phyloP scores from a whole-genome alignment of 1,140 invertebrate species.

The Leptinotarsa defecta region DNA sequence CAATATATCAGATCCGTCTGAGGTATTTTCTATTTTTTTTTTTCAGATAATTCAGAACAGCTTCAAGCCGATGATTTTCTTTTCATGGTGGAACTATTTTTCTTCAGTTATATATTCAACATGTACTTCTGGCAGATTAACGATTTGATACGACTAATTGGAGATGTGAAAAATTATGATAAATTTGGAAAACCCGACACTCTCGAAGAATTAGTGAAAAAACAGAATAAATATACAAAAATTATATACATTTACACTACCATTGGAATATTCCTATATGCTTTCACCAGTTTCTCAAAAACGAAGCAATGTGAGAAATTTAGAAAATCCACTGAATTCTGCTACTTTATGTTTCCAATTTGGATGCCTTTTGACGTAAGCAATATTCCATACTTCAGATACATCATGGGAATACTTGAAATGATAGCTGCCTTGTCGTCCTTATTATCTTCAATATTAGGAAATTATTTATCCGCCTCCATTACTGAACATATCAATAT shows the following conservation, averaged over 20 bases:
- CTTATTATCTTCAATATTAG: neutral
- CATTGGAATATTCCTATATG: neutral
- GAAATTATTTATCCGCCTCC: neutral
- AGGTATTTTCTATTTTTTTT: too few species aligned
- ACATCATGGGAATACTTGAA: neutral
- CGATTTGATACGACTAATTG: neutral
- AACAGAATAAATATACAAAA: neutral
- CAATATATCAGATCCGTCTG: too few species aligned
- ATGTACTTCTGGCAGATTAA: neutral
- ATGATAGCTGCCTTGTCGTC: neutral
- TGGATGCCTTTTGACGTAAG: neutral
- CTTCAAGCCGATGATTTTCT: too few species aligned
- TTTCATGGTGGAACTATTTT: too few species aligned
- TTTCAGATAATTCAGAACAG: too few species aligned
- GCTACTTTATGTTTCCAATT: neutral
- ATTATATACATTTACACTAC: neutral
- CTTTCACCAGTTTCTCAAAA: neutral
- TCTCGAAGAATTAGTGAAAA: neutral
- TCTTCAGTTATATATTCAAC: neutral
- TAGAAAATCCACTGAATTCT: neutral
- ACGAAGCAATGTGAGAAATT: neutral
- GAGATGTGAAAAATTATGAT: neutral
- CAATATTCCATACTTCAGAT: neutral
- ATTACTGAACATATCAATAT: neutral
- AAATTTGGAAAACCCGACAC: neutral